Evolutionary conservation across 2,797 vertebrate species (phyloP).

Genomic region (Scomberomorus guttatus): DNA sequence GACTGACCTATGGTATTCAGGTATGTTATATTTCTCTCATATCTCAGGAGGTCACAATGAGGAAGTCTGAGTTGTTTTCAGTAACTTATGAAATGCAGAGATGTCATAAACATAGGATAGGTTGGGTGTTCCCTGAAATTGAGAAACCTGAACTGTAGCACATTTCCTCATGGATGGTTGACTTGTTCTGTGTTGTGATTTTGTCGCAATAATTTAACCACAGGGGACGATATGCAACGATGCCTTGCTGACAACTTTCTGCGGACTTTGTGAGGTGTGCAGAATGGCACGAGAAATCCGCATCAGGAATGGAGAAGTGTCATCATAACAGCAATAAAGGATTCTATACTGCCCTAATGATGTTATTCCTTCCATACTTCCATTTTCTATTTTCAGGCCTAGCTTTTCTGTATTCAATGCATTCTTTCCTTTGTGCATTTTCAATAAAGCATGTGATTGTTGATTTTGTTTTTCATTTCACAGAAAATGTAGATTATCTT

Average conservation of each 20-base stretch:
- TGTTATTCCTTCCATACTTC: too few species aligned
- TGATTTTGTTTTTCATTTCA: too few species aligned
- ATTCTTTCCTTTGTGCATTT: too few species aligned
- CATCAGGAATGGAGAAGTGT: conserved; percentile 83
- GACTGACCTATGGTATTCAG: conserved; percentile 90
- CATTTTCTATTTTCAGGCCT: conserved; percentile 9
- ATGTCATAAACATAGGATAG: conserved; percentile 43
- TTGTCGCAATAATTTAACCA: conserved; percentile 40
- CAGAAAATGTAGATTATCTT: background rate
- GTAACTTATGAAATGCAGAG: conserved; percentile 45
- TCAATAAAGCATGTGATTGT: too few species aligned
- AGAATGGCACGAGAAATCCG: conserved; percentile 90
- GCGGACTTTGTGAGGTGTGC: conserved; percentile 85
- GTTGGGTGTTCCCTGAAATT: conserved; percentile 23
- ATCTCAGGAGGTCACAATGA: background rate
- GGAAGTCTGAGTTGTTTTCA: background rate
- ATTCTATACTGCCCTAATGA: too few species aligned
- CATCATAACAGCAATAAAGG: conserved; percentile 33
- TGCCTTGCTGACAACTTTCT: conserved; percentile 84
- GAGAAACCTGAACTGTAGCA: conserved; percentile 33
- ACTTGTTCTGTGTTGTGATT: conserved; percentile 13
- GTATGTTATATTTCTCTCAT: conserved; percentile 43
- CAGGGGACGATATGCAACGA: conserved; percentile 89
- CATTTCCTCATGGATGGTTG: conserved; percentile 4
- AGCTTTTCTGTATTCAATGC: too few species aligned